A percentile compares a stretch with the other conserved stretches of the same genome.
Conservation (phyloP, 2,888 invertebrate species). For the Eumacrocentrus americanus region DNA sequence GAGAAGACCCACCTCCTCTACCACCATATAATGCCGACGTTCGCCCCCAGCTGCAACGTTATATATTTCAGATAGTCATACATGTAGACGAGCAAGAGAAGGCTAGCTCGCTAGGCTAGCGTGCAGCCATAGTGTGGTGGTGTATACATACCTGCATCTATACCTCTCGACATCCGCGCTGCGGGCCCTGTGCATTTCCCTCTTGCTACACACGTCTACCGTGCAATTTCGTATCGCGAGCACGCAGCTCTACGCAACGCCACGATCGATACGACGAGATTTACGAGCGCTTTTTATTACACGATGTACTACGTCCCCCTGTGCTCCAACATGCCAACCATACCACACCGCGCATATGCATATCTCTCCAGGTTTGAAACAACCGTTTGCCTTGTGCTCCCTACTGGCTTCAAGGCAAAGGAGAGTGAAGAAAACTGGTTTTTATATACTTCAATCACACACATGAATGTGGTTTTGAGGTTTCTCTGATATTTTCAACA, state of each 20-base stretch:
- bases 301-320: neutral
- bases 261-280: constrained; percentile 30
- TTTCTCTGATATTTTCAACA: neutral
- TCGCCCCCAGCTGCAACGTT: no score
- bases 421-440: no score
- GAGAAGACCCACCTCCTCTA: constrained; percentile 25
- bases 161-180: neutral
- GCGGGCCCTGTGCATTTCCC: neutral
- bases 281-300: constrained; percentile 32
- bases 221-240: constrained; percentile 20
- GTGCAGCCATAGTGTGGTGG: neutral
- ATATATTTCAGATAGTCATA: constrained; percentile 6
- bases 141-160: neutral
- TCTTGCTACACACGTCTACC: constrained; percentile 6
- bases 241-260: constrained; percentile 20
- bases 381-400: no score
- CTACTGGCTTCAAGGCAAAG: no score
- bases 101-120: no score
- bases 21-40: neutral
- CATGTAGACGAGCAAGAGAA: no score
- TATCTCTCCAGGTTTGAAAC: neutral
- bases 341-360: neutral
- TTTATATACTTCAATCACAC: no score
- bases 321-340: constrained; percentile 2
- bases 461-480: neutral